These are phyloP conservation scores for Deilephila porcellus DNA, from an alignment of 2,888 invertebrate species.

Conservation along the genomic window DNA sequence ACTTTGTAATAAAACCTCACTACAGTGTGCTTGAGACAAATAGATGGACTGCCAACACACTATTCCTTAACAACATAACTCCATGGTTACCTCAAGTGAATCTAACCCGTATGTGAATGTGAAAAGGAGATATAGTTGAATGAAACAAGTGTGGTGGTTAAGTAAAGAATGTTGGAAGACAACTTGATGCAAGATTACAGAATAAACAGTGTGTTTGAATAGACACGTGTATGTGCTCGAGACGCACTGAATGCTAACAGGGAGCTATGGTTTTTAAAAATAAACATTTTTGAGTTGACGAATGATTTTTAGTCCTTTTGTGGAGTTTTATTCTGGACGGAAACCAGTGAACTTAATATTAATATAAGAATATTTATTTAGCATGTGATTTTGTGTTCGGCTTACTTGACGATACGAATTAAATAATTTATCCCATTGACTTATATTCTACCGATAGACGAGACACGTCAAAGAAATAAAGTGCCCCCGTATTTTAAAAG, in stretches of 20 bases:
- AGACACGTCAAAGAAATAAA: too few species aligned
- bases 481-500: too few species aligned
- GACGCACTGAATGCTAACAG: conserved; percentile 35
- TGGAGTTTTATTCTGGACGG: not conserved
- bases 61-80: conserved; percentile 5
- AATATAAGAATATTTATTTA: too few species aligned
- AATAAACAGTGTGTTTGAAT: conserved; percentile 54
- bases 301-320: too few species aligned
- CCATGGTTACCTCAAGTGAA: conserved; percentile 5
- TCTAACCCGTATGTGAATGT: not conserved
- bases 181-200: conserved; percentile 57
- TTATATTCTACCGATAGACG: too few species aligned
- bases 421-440: too few species aligned
- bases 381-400: too few species aligned
- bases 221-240: conserved; percentile 50
- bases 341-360: not conserved
- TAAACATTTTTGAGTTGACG: not conserved
- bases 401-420: too few species aligned
- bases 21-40: conserved; percentile 49
- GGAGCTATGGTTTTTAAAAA: not conserved
- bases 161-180: conserved; percentile 34
- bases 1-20: conserved; percentile 30
- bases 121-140: conserved; percentile 25
- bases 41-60: conserved; percentile 30
- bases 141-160: conserved; percentile 22